Conservation (phyloP, 2,113 vertebrate genomes). For the Urocolius indicus region DNA sequence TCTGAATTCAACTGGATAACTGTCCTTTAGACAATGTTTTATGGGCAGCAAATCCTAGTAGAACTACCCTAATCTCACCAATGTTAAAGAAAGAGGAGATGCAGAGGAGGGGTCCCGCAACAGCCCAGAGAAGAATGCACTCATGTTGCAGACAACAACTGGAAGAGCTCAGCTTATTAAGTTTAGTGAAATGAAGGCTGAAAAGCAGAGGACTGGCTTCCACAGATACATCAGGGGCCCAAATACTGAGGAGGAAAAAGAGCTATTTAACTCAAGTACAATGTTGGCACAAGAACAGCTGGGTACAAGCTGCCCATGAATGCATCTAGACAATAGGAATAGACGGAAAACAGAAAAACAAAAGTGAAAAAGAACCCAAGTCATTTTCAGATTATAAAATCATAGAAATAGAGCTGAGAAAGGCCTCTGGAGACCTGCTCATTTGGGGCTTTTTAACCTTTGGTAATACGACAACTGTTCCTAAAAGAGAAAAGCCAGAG, state of each 20-base stretch:
- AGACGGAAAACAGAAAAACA: constrained; percentile 10
- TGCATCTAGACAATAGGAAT: constrained; percentile 56
- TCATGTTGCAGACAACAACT: background rate
- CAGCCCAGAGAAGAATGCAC: background rate
- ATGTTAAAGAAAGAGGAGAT: background rate
- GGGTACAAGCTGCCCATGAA: constrained; percentile 57
- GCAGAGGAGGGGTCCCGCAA: background rate
- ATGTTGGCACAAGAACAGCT: constrained; percentile 53
- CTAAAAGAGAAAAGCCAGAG: constrained; percentile 13
- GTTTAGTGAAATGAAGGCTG: constrained; percentile 3
- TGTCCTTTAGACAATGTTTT: background rate
- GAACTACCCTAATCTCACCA: background rate
- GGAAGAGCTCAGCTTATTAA: background rate
- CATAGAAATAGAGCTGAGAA: constrained; percentile 12
- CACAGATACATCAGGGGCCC: constrained; percentile 1
- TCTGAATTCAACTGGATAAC: background rate
- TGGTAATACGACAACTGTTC: background rate
- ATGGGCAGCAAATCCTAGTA: background rate
- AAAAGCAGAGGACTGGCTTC: constrained; percentile 4
- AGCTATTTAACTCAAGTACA: constrained; percentile 54
- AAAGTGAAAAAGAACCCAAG: background rate
- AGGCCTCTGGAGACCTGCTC: background rate
- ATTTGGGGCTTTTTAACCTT: background rate
- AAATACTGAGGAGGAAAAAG: background rate
- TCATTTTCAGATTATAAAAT: constrained; percentile 40